These are phyloP conservation scores for Diaprepes abbreviatus DNA, from an alignment of 2,888 invertebrate genomes.

Conservation along the genomic window DNA sequence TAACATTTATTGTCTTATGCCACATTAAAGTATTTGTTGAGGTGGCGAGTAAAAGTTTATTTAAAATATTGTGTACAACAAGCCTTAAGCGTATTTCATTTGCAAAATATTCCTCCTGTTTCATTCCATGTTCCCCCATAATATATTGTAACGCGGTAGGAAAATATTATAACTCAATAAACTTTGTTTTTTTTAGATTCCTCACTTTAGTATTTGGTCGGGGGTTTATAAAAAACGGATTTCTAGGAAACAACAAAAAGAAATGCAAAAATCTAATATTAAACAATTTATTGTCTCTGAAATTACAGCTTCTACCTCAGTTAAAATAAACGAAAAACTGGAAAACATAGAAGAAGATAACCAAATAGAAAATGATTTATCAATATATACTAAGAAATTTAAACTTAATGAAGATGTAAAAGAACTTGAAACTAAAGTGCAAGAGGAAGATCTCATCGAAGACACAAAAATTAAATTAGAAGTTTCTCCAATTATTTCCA, in stretches of 20 bases:
- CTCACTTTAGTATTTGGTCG: conserved; percentile 56
- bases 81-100: no score
- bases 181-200: conserved; percentile 29
- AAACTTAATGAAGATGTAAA: background rate
- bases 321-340: conserved; percentile 37
- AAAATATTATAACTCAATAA: no score
- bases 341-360: conserved; percentile 49
- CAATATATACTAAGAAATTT: conserved; percentile 43
- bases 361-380: conserved; percentile 49
- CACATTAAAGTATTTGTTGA: no score
- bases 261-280: conserved; percentile 34
- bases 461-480: conserved; percentile 55
- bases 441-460: conserved; percentile 51
- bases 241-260: conserved; percentile 48
- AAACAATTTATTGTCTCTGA: conserved; percentile 31
- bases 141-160: no score
- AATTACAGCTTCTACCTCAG: conserved; percentile 6
- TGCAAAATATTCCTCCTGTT: no score
- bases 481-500: conserved; percentile 68
- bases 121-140: no score
- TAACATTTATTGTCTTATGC: no score
- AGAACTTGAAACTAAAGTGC: conserved; percentile 20
- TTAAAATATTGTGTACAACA: no score
- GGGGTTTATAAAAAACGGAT: conserved; percentile 50
- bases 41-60: no score